Percentiles rank a stretch among this genome's conserved stretches.
Evolutionary conservation across 1,140 invertebrate genomes (phyloP).

Genomic region (Drosophila pachea): DNA sequence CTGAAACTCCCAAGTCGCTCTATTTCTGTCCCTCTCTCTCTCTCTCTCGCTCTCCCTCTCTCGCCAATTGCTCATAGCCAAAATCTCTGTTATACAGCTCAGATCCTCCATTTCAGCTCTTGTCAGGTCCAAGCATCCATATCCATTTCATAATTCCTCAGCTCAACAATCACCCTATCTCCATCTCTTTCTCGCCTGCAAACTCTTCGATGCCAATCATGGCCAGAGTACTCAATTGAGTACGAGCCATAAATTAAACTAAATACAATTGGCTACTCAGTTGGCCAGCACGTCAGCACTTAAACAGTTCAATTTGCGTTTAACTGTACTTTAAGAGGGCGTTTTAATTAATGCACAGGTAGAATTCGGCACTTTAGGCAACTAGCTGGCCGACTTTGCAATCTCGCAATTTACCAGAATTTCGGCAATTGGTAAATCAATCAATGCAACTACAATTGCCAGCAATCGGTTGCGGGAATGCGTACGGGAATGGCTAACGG

Average conservation of each 20-base stretch:
- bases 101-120: no score
- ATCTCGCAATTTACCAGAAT: constrained; percentile 5
- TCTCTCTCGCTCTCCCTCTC: no score
- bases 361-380: not conserved
- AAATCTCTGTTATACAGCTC: no score
- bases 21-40: no score
- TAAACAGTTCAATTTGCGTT: not conserved
- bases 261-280: constrained; percentile 12
- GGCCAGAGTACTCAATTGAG: not conserved
- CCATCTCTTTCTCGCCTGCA: not conserved
- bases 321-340: not conserved
- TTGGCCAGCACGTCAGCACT: not conserved
- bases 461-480: constrained; percentile 4
- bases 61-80: no score
- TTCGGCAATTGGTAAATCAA: constrained; percentile 1
- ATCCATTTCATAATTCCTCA: no score
- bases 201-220: not conserved
- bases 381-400: not conserved
- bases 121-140: no score
- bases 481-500: constrained; percentile 9
- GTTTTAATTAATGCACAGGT: not conserved
- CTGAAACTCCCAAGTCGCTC: no score
- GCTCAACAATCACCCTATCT: not conserved
- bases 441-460: constrained; percentile 31
- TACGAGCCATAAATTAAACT: constrained; percentile 5